Evolutionary conservation across 2,888 invertebrate genomes (phyloP).

Genomic region (Hyposoter dolosus): DNA sequence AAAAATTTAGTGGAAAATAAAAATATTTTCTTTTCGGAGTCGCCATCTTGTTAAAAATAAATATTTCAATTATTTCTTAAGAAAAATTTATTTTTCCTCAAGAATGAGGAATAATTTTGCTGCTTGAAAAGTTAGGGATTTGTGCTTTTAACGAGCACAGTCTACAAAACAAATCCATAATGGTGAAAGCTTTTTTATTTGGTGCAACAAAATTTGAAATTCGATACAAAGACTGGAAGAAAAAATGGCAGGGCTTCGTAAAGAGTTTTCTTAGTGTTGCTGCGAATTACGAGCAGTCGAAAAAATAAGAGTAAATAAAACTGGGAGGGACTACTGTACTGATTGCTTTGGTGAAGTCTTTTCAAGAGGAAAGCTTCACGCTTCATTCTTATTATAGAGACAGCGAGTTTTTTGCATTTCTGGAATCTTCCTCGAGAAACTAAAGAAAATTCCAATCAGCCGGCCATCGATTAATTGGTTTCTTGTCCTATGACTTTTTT

Average conservation of each 20-base stretch:
- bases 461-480: neutral
- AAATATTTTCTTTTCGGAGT: no score
- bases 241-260: neutral
- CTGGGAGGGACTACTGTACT: neutral
- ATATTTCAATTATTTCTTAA: no score
- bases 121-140: neutral
- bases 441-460: neutral
- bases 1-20: no score
- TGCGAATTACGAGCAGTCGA: neutral
- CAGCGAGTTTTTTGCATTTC: neutral
- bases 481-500: neutral
- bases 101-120: neutral
- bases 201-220: neutral
- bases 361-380: neutral
- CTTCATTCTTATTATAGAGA: neutral
- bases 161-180: neutral
- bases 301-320: neutral
- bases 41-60: no score
- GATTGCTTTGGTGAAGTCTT: conserved; percentile 4
- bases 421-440: neutral
- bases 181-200: neutral
- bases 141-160: neutral
- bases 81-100: neutral
- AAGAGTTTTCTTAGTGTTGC: neutral
- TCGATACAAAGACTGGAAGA: neutral